Conservation (phyloP, 2,888 invertebrate species). For the Hecatera dysodea region DNA sequence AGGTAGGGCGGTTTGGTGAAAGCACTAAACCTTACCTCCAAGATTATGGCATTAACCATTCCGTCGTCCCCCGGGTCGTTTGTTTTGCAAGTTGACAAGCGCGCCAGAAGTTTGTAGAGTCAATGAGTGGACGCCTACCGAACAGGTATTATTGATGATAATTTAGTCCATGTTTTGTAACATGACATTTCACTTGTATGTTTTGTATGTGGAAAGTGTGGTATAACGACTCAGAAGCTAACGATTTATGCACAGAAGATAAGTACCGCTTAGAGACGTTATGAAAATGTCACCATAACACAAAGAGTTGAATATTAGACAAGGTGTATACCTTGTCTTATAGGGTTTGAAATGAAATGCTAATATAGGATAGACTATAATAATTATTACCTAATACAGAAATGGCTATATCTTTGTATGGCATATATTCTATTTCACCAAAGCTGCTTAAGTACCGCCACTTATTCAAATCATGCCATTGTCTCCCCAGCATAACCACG, state of each 20-base stretch:
- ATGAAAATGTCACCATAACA: background rate
- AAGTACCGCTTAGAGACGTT: background rate
- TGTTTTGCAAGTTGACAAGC: constrained; percentile 48
- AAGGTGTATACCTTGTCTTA: background rate
- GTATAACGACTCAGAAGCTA: background rate
- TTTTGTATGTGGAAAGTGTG: background rate
- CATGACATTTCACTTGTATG: background rate
- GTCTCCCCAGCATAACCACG: background rate
- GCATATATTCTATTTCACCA: no score
- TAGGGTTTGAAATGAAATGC: background rate
- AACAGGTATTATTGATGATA: constrained; percentile 28
- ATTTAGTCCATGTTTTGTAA: constrained; percentile 24
- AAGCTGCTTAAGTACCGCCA: background rate
- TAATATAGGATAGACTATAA: background rate
- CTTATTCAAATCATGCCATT: background rate
- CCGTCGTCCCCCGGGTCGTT: constrained; percentile 50
- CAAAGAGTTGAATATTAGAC: background rate
- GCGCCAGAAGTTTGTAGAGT: constrained; percentile 37
- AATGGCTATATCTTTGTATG: background rate
- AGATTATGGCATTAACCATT: constrained; percentile 59
- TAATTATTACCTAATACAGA: background rate
- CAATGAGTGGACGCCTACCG: constrained; percentile 31
- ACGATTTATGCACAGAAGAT: background rate
- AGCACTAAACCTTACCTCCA: constrained; percentile 48
- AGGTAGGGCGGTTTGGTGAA: constrained; percentile 48